Base-by-base conservation (phyloP, 2,888 invertebrate species). In the Chaetogeoica ovagalla region DNA sequence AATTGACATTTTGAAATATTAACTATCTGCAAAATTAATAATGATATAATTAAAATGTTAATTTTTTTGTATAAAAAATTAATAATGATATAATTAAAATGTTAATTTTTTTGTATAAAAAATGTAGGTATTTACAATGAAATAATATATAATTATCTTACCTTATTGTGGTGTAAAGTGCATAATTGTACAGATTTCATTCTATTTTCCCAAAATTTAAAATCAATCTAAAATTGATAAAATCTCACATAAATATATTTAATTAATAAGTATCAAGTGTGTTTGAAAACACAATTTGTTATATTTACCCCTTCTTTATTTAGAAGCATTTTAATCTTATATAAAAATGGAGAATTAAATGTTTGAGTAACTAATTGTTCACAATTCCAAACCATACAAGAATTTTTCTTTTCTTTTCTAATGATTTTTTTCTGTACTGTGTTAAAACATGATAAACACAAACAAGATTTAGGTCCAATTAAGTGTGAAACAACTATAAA, bases 391-490 rank as follows among this genome's bases (percentile, higher is more conserved):
- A 77, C 8, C n/a, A 37, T 60, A 69, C 77, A 70, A 55, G n/a
- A n/a, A n/a, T n/a, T n/a, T n/a, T n/a, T n/a, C n/a, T n/a, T n/a
- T n/a, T 4, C 1, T 48, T 21, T 8, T 63, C 30, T 30, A 15
- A 8, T 3, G 30, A 1, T 52, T 39, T 70, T 7, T 86, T 86
- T n/a, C 84, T 94, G 94, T 74, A 95, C 93, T 85, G 94, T 93
- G 0, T 94, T 90, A 86, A 93, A 94, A 85, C 95, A 95, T 15
- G 94, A 94, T 86, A 94, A 94, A 86, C 95, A 95, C 30, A 95
- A 88, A 84, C 95, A 95, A 74, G 94, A 94, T 86, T 94, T 94
- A 82, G 52, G 23, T 19, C 70, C 62, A 70, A 63, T 62, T 11
- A 77, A 52, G 2, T 77, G 21, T 23, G 52, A 9, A 17, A 37